Percentiles rank a stretch among this genome's conserved stretches.
Evolutionary conservation across 2,888 invertebrate genomes (phyloP).

Genomic region (Lissonota sp.): DNA sequence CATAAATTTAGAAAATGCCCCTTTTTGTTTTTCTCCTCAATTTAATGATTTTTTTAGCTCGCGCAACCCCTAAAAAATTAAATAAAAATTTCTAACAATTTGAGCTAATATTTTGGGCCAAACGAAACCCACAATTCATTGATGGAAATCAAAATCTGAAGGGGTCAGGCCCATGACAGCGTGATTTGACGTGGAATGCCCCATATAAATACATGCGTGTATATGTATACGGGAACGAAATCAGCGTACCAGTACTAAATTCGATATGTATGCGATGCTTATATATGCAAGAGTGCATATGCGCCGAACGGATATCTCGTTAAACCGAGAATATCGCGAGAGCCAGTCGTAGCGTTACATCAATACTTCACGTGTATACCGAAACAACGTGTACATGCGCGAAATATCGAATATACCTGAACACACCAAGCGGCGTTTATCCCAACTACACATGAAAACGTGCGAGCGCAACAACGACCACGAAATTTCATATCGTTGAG

Average conservation of each 20-base stretch:
- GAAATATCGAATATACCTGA: conserved; percentile 12
- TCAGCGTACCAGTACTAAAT: conserved; percentile 26
- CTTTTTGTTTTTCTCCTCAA: too few species aligned
- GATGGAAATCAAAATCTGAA: too few species aligned
- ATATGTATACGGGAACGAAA: conserved; percentile 9
- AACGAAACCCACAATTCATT: too few species aligned
- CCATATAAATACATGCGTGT: too few species aligned
- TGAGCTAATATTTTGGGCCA: too few species aligned
- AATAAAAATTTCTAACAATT: too few species aligned
- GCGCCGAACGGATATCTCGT: conserved; percentile 31
- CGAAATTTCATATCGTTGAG: conserved; percentile 10
- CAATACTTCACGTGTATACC: conserved; percentile 29
- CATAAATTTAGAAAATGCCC: too few species aligned
- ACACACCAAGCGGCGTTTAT: not conserved
- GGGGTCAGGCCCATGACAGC: too few species aligned
- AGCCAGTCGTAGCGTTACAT: conserved; percentile 41
- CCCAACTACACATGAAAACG: not conserved
- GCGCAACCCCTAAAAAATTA: too few species aligned
- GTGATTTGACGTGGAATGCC: too few species aligned
- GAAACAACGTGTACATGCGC: not conserved
- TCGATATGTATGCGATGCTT: conserved; percentile 25
- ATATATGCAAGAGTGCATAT: conserved; percentile 12
- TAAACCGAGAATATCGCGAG: conserved; percentile 40
- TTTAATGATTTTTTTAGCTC: too few species aligned
- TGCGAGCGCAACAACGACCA: not conserved